Evolutionary conservation across 1,140 invertebrate genomes (phyloP).

Genomic region (Eriosoma lanigerum): DNA sequence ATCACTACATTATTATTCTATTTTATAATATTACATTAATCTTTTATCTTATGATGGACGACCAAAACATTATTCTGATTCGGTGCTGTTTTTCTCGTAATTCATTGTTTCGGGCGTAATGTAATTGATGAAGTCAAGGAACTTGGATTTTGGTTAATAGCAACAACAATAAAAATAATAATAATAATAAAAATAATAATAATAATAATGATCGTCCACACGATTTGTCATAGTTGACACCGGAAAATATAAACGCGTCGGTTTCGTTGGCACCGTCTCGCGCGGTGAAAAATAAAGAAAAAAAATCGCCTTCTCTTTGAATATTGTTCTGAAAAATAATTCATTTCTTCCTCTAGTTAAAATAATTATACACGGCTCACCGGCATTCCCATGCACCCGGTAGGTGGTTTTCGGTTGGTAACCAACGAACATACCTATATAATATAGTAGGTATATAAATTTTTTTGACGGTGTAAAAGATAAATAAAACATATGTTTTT

Average conservation of each 20-base stretch:
- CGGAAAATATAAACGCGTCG: conserved; percentile 42
- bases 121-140: conserved; percentile 47
- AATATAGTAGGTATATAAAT: too few relatives aligned
- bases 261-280: neutral
- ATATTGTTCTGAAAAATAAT: conserved; percentile 48
- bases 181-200: too few relatives aligned
- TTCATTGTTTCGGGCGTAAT: neutral
- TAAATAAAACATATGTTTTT: conserved; percentile 1
- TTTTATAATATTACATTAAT: too few relatives aligned
- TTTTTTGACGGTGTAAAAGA: neutral
- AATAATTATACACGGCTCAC: conserved; percentile 51
- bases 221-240: conserved; percentile 52
- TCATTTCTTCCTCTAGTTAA: conserved; percentile 52
- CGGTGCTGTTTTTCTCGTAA: neutral
- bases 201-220: conserved; percentile 1
- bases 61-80: neutral
- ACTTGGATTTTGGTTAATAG: conserved; percentile 29
- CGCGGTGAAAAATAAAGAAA: conserved; percentile 7
- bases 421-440: neutral
- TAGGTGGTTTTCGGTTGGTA: conserved; percentile 33
- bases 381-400: conserved; percentile 37
- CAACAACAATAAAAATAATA: too few relatives aligned
- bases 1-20: too few relatives aligned
- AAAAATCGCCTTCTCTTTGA: conserved; percentile 47
- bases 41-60: too few relatives aligned